Base-by-base conservation (phyloP, 2,113 vertebrate genomes). In the Aegotheles bennettii region DNA sequence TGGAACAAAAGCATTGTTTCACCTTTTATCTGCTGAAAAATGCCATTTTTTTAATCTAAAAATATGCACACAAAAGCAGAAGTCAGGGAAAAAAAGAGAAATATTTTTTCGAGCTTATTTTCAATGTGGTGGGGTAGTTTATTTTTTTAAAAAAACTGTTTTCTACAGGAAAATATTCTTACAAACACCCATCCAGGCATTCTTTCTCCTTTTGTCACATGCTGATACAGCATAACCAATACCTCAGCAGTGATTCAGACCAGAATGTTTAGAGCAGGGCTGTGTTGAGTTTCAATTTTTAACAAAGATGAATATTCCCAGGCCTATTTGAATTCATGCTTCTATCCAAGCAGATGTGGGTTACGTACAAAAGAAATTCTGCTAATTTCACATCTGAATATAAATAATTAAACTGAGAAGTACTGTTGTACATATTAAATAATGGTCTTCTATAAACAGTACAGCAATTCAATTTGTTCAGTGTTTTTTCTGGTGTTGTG, bases 381-480 rank as follows among this genome's bases (percentile, higher is more conserved):
- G 69, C 77, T 95, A 23, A 84, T 92, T 87, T 42, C 8, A 0
- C 68, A 69, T 91, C 43, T 64, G 74, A 53, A 63, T 91, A 71
- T 79, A 68, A 95, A 92, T 87, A 79, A 94, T 89, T 56, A 94
- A 92, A 50, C 56, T 13, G 67, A 31, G 38, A 36, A 82, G 74
- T 48, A 14, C 68, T 67, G 60, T 74, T 64, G 51, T 75, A 54
- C 86, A 33, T 81, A 35, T 77, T 80, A 77, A 94, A 78, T 59
- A 12, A 42, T 84, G 54, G 15, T 70, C 79, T 57, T n/a, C n/a
- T 59, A 19, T 53, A 86, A 94, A 74, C 2, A 26, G 43, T n/a
- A 76, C 73, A 19, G 7, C 61, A 40, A 25, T 92, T 90, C 88
- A 60, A 80, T 90, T 93, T 90, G 85, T 90, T 95, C 88, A 59